These are phyloP conservation scores for Anoplius nigerrimus DNA, from an alignment of 2,888 invertebrate genomes.

Conservation along the genomic window DNA sequence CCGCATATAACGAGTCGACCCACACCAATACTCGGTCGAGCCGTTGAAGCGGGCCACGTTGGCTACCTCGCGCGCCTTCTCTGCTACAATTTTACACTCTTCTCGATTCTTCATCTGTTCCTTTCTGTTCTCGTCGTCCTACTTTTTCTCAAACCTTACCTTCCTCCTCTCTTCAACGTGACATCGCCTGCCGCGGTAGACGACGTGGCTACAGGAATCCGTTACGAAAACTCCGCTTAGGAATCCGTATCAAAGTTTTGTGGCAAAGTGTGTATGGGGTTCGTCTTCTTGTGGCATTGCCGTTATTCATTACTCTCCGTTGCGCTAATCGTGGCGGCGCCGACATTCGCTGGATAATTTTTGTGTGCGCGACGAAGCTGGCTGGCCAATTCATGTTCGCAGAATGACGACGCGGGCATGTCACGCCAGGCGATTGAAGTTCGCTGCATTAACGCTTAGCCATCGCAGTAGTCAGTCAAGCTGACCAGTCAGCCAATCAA, in stretches of 20 bases:
- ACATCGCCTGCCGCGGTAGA: too few relatives aligned
- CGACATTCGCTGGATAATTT: too few relatives aligned
- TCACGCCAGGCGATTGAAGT: constrained; percentile 44
- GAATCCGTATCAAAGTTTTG: neutral
- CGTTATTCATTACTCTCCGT: neutral
- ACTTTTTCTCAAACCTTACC: neutral
- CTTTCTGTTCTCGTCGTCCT: constrained; percentile 28
- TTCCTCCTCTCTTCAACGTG: constrained; percentile 9
- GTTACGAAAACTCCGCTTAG: too few relatives aligned
- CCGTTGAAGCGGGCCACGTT: constrained; percentile 64
- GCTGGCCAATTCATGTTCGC: neutral
- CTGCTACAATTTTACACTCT: neutral
- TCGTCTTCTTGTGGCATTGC: neutral
- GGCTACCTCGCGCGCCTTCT: constrained; percentile 8
- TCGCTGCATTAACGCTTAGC: constrained; percentile 16
- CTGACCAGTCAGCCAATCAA: neutral
- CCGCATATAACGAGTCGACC: constrained; percentile 67
- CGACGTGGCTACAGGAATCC: too few relatives aligned
- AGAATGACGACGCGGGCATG: neutral
- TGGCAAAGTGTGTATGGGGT: too few relatives aligned
- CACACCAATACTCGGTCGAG: constrained; percentile 59
- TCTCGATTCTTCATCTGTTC: neutral
- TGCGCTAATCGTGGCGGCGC: too few relatives aligned
- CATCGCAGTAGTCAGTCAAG: constrained; percentile 6
- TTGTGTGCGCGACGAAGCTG: neutral